Evolutionary conservation across 1,140 invertebrate genomes (phyloP), one percentile per base, ranked within the genome.

Genomic region (Charaxes varanes): DNA sequence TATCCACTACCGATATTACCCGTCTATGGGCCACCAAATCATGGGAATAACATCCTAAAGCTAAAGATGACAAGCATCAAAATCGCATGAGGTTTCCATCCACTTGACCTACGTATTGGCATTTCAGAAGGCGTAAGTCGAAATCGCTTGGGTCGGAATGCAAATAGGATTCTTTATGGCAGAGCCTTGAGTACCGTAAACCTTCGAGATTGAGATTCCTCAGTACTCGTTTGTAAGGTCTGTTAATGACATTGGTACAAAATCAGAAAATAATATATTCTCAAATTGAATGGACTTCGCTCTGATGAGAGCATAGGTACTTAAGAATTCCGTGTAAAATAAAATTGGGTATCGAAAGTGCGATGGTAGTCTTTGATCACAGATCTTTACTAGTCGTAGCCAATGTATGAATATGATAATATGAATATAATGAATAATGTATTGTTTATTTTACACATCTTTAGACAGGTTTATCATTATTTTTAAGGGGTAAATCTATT

Each of bases 81-180:
- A 40, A 19, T 51, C 35, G 32, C 10, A 13, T 41, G 31, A 23
- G 27, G 6, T 34, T 6, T 8, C 23, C 12, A 14, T 10, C 14
- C 46, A 50, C 60, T 69, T 66, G 64, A 71, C 69, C 62, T 59
- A 27, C 42, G 51, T 71, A 69, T 67, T 64, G 65, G 59, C 62
- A 61, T 60, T 52, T 43, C 45, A 41, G 40, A 50, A 44, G 49
- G 57, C 60, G 54, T 55, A 60, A 63, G 61, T 57, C 56, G 55
- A 53, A 72, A 74, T 66, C 65, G 57, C 55, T 61, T 43, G 46
- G 55, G 54, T 43, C 50, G 56, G 58, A 71, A 80, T 74, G 70
- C 72, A 80, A 80, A 80, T 77, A 72, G 59, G 59, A 67, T 66
- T 77, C 66, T 77, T 74, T 77, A 66, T 67, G 58, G 53, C 64